Evolutionary conservation across 2,113 vertebrate species (phyloP).

Genomic region (Herpetotheres cachinnans): DNA sequence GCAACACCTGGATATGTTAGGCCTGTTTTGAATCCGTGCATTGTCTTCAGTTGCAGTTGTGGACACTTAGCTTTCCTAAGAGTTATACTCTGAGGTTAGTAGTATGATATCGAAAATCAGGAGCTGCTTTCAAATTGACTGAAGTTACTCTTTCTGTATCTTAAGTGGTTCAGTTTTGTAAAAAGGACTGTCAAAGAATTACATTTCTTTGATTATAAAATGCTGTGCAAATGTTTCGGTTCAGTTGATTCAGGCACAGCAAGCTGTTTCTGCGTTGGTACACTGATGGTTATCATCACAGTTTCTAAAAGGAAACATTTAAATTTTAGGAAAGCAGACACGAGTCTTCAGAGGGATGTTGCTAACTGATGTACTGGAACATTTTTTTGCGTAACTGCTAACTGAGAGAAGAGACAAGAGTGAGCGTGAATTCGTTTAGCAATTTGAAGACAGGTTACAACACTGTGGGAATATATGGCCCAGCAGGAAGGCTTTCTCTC

Average conservation of each 20-base stretch:
- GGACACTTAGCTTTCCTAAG: background rate
- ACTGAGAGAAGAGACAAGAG: background rate
- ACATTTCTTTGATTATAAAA: background rate
- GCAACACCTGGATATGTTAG: background rate
- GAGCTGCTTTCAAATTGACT: background rate
- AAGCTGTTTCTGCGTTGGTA: background rate
- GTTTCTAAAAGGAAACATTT: background rate
- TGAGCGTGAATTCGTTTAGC: background rate
- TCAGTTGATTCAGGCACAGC: background rate
- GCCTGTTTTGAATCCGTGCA: background rate
- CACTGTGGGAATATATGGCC: background rate
- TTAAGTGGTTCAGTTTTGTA: background rate
- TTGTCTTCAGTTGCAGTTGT: background rate
- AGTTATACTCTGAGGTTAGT: background rate
- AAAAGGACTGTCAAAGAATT: background rate
- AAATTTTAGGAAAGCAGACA: background rate
- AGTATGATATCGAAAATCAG: background rate
- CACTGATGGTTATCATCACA: background rate
- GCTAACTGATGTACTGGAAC: background rate
- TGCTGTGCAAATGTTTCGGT: background rate
- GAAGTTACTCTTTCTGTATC: background rate
- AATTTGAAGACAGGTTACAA: constrained; percentile 32
- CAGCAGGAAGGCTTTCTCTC: constrained; percentile 21
- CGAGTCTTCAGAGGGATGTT: background rate
- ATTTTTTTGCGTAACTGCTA: background rate